Base-by-base conservation (phyloP, 2,888 invertebrate species). In the Dicranocentrus wangi region DNA sequence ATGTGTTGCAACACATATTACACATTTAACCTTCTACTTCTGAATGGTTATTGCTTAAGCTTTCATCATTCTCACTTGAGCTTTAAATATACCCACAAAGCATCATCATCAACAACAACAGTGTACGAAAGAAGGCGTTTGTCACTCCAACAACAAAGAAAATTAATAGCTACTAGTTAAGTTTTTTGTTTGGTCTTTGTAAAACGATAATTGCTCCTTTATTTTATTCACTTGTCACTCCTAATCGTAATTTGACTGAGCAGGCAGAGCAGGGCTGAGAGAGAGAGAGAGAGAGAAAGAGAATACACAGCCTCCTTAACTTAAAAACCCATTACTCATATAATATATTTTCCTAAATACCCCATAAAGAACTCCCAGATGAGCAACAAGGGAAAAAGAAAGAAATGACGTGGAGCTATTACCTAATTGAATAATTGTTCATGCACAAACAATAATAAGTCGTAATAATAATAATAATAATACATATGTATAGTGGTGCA, bases 341-440 rank as follows among this genome's bases (percentile, higher is more conserved):
- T 63, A 47, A 27, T 58, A 10, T 58, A 3, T 32, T 60, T 43
- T 65, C 21, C 43, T 71, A 71, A 43, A 27, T 53, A 27, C 42
- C 23, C 47, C 42, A 58, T 58, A 58, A 10, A 55, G 58, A 55
- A 19, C 23, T 19, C n/a, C 8, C 42, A 63, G 58, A 55, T 42
- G 53, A 63, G 51, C 47, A 39, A 51, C 21, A 55, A 53, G 3
- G 51, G 13, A 5, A 7, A n/a, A 51, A n/a, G 23, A 23, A 58
- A 19, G 5, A 21, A 51, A 39, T 51, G n/a, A 58, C 47, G 17
- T 43, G 51, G n/a, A 60, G 68, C 43, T 68, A 76, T 76, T 76
- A 76, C 47, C 58, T 76, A 76, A 76, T 76, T 76, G 76, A 76
- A 60, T 69, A 69, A 76, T 76, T 76, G 63, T 63, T 39, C 23